These are phyloP conservation scores for Ips nitidus DNA, from an alignment of 1,140 invertebrate species.

Conservation along the genomic window DNA sequence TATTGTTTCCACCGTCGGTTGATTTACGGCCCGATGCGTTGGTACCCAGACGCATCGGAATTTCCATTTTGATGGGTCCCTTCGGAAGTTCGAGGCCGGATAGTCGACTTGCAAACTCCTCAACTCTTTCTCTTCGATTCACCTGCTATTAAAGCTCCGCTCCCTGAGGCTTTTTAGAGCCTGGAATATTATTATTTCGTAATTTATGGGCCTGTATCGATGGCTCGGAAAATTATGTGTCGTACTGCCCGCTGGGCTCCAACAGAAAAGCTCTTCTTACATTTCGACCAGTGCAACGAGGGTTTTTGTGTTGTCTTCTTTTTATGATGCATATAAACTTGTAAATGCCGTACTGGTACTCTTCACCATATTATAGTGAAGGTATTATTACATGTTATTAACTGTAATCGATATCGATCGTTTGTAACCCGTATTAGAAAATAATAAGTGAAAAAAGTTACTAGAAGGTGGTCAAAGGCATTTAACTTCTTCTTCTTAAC, in stretches of 20 bases:
- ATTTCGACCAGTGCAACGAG: constrained; percentile 21
- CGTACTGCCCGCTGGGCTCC: constrained; percentile 40
- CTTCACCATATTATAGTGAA: too few species aligned
- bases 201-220: constrained; percentile 41
- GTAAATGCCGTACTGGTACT: too few species aligned
- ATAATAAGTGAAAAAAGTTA: too few species aligned
- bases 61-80: neutral
- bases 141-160: neutral
- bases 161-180: constrained; percentile 2
- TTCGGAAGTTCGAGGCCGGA: too few species aligned
- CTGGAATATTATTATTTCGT: constrained; percentile 37
- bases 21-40: constrained; percentile 9
- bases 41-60: neutral
- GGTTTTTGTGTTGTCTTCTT: constrained; percentile 1
- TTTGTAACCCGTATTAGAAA: too few species aligned
- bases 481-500: too few species aligned
- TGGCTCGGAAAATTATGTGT: constrained; percentile 42
- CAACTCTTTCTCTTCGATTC: neutral
- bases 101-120: too few species aligned
- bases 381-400: too few species aligned
- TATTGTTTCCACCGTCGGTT: constrained; percentile 15
- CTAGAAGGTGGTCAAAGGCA: too few species aligned
- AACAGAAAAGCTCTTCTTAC: constrained; percentile 28
- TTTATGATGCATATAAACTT: too few species aligned
- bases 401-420: too few species aligned